Evolutionary conservation across 2,888 invertebrate species (phyloP), one percentile per base, ranked within the genome.

Genomic region (Ecdyonurus torrentis): DNA sequence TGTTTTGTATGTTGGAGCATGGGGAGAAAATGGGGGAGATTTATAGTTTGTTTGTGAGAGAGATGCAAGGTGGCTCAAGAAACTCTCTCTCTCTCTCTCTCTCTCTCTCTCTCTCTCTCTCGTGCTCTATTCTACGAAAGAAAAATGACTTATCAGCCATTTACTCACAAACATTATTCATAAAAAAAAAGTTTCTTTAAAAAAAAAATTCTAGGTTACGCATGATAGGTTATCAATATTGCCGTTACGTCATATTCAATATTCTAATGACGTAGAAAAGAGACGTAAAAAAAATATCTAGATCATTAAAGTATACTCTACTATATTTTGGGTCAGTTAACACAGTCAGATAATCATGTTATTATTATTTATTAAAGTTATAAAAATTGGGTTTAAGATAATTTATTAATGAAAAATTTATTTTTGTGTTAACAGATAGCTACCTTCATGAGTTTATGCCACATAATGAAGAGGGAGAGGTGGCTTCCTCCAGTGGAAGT

Each of bases 361-460:
- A n/a, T n/a, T n/a, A n/a, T n/a, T n/a, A n/a, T n/a, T n/a, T n/a
- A n/a, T n/a, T n/a, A n/a, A n/a, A n/a, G n/a, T n/a, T n/a, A n/a
- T n/a, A n/a, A n/a, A n/a, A n/a, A n/a, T n/a, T n/a, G n/a, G n/a
- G n/a, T n/a, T n/a, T n/a, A n/a, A n/a, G n/a, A n/a, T n/a, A n/a
- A n/a, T n/a, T n/a, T n/a, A n/a, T n/a, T n/a, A n/a, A n/a, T n/a
- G n/a, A n/a, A n/a, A n/a, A n/a, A n/a, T n/a, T n/a, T n/a, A n/a
- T n/a, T n/a, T n/a, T 55, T 55, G n/a, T 55, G 55, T 55, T 55
- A 10, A 5, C 55, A 55, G 55, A 20, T 20, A 55, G 70, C 52
- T 70, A 69, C 65, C 65, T 70, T 25, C 69, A 69, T 58, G 69
- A 69, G 64, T 68, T 69, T 66, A 68, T 70, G 20, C 69, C 69